These are phyloP conservation scores for Chrysolina oricalcia DNA, from an alignment of 2,888 invertebrate species.

Conservation along the genomic window DNA sequence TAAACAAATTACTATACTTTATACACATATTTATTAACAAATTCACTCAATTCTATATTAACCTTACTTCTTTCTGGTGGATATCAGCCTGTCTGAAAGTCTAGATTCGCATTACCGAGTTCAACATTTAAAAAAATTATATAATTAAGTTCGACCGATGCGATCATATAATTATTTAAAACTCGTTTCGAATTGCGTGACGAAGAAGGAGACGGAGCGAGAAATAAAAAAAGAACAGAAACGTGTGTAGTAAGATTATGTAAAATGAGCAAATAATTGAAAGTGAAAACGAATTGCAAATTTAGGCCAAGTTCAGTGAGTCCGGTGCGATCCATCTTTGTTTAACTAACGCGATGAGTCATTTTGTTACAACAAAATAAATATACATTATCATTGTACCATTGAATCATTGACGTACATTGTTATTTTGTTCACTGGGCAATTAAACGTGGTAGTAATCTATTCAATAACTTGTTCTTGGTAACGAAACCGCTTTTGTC, in stretches of 20 bases:
- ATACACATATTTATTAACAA: neutral
- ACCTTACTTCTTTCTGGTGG: neutral
- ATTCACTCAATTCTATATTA: neutral
- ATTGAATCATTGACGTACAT: slow-evolving; percentile 12
- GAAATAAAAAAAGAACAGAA: slow-evolving; percentile 33
- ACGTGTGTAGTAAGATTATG: slow-evolving; percentile 61
- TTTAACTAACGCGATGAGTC: slow-evolving; percentile 51
- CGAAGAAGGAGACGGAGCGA: slow-evolving; percentile 34
- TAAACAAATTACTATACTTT: no score
- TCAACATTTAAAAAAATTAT: neutral
- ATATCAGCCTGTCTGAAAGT: neutral
- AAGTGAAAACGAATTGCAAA: slow-evolving; percentile 68
- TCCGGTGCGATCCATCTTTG: slow-evolving; percentile 51
- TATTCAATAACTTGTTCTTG: neutral
- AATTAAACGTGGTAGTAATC: slow-evolving; percentile 2
- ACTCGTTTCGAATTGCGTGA: slow-evolving; percentile 46
- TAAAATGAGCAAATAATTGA: slow-evolving; percentile 67
- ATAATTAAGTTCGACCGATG: neutral
- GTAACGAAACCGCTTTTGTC: neutral
- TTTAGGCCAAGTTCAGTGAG: slow-evolving; percentile 69
- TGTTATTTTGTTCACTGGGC: slow-evolving; percentile 9
- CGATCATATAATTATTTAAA: slow-evolving; percentile 40
- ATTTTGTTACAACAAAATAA: slow-evolving; percentile 46
- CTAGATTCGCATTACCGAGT: neutral
- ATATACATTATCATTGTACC: slow-evolving; percentile 24